phyloP scores from a whole-genome alignment of 2,797 vertebrate species.

The Thalassophryne amazonica region DNA sequence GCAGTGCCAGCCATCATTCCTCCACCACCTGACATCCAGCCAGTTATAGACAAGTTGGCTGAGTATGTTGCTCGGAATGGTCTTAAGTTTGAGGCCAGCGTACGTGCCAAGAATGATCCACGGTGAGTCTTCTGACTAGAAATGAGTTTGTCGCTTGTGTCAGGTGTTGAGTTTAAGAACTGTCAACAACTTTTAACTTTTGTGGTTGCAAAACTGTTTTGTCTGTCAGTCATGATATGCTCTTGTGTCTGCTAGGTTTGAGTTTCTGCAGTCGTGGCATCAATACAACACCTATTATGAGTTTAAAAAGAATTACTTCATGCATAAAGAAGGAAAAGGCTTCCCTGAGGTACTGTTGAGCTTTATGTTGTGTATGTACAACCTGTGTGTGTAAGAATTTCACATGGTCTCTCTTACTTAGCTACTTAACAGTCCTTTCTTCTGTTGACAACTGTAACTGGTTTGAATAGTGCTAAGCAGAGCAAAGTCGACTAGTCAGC shows the following conservation, averaged over 20 bases:
- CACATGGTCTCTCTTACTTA: background rate
- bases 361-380: background rate
- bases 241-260: constrained; percentile 81
- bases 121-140: constrained; percentile 76
- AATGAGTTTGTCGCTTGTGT: constrained; percentile 16
- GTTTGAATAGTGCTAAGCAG: no score
- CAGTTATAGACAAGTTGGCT: constrained; percentile 97
- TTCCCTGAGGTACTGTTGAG: constrained; percentile 69
- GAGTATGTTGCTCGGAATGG: constrained; percentile 97
- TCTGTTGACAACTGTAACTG: no score
- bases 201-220: constrained; percentile 8
- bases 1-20: constrained; percentile 87
- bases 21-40: constrained; percentile 94
- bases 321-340: constrained; percentile 86
- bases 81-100: constrained; percentile 93
- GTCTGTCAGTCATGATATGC: background rate
- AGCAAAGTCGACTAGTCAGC: no score
- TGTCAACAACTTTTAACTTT: constrained; percentile 20
- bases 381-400: background rate
- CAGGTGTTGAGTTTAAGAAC: constrained; percentile 7
- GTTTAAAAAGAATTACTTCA: constrained; percentile 98
- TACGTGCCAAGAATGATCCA: constrained; percentile 94
- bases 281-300: constrained; percentile 97
- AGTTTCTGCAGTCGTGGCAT: constrained; percentile 95
- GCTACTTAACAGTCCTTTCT: background rate